A percentile compares a stretch with the other conserved stretches of the same genome.
Evolutionary conservation across 2,113 vertebrate species (phyloP).

Genomic region (Gopherus evgoodei): DNA sequence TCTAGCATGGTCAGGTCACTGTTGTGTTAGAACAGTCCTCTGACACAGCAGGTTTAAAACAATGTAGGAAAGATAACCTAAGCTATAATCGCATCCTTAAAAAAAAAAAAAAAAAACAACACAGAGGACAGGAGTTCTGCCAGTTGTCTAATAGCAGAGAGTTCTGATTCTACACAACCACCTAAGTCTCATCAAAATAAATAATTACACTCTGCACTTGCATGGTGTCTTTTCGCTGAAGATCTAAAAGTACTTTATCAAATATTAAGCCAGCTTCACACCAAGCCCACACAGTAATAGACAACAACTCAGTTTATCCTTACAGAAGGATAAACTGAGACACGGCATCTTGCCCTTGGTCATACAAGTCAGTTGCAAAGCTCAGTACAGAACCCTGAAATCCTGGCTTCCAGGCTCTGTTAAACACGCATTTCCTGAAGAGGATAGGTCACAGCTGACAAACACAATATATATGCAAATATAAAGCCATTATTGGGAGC

Average conservation of each 20-base stretch:
- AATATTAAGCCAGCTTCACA: conserved; percentile 3
- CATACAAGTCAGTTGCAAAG: not conserved
- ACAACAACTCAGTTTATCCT: not conserved
- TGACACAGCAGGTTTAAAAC: not conserved
- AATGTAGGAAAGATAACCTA: not conserved
- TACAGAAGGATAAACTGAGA: not conserved
- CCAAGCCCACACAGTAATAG: not conserved
- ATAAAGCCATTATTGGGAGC: not conserved
- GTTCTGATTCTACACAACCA: not conserved
- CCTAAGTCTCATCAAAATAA: not conserved
- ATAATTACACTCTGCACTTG: not conserved
- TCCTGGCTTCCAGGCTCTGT: not conserved
- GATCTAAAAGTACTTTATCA: not conserved
- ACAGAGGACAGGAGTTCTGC: not conserved
- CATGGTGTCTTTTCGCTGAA: not conserved
- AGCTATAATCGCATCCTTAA: not conserved
- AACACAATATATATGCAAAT: not conserved
- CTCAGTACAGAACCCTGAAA: not conserved
- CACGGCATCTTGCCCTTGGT: not conserved
- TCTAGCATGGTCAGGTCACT: not conserved
- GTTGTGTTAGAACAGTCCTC: not conserved
- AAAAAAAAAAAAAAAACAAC: no score
- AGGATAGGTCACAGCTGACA: not conserved
- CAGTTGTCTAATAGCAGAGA: not conserved
- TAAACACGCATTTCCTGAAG: not conserved